Evolutionary conservation across 92 coral and sea anemone species (phyloP).

Genomic region (Porites evermanni): DNA sequence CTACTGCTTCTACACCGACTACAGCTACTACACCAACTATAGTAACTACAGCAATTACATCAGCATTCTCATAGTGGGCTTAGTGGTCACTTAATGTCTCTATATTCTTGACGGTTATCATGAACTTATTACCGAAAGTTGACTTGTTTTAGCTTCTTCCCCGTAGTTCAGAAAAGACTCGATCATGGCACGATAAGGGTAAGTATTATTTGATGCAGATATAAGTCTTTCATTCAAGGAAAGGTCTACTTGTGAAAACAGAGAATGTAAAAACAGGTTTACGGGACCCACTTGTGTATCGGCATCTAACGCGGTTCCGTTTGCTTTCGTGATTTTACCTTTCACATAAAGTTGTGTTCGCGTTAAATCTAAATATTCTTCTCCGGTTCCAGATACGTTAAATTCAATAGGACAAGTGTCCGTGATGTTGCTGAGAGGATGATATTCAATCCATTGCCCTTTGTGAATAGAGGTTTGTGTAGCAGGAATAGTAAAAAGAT

Average conservation of each 20-base stretch:
- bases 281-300: no score
- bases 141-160: slow-evolving; percentile 46
- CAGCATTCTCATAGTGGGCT: no score
- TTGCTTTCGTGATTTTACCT: slow-evolving; percentile 9
- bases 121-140: neutral
- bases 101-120: no score
- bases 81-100: no score
- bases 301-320: neutral
- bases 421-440: slow-evolving; percentile 37
- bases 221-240: slow-evolving; percentile 16
- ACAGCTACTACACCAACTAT: no score
- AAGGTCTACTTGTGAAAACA: no score
- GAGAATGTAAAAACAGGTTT: no score
- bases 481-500: no score
- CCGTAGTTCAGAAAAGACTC: slow-evolving; percentile 58
- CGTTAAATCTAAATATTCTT: slow-evolving; percentile 53
- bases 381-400: slow-evolving; percentile 49
- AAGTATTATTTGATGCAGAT: slow-evolving; percentile 47
- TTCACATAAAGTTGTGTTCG: neutral
- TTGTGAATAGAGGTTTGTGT: neutral
- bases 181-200: slow-evolving; percentile 60
- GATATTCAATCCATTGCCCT: slow-evolving; percentile 30
- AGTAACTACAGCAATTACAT: no score
- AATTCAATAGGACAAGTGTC: slow-evolving; percentile 55
- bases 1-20: no score